Percentiles rank a stretch among this genome's conserved stretches.
phyloP scores from a whole-genome alignment of 2,888 invertebrate genomes.

The Dysmachus trigonus region DNA sequence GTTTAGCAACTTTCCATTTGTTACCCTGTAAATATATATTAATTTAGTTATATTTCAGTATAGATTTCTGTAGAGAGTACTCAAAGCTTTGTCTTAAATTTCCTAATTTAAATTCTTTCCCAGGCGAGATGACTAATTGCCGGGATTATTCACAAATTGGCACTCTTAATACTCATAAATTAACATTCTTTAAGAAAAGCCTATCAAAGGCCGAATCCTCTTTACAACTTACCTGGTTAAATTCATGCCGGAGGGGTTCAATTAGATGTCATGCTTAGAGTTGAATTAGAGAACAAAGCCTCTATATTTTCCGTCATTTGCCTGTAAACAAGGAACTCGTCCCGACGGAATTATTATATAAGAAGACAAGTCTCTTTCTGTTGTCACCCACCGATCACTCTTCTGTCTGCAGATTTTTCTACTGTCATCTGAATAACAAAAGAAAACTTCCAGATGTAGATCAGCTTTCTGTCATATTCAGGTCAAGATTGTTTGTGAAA shows the following conservation, averaged over 20 bases:
- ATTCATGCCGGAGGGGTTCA: neutral
- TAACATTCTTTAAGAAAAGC: neutral
- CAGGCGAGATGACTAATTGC: neutral
- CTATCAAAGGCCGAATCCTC: neutral
- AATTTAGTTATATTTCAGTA: neutral
- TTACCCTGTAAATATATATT: no score
- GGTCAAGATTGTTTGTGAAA: neutral
- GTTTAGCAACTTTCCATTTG: no score
- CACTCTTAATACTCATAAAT: neutral
- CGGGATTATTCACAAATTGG: neutral
- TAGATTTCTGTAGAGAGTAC: neutral
- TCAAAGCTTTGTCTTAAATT: neutral
- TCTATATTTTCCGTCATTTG: neutral
- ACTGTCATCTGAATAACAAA: neutral
- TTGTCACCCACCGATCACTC: neutral
- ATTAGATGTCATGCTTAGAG: neutral
- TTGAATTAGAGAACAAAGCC: neutral
- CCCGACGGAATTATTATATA: no score
- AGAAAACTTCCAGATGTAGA: neutral
- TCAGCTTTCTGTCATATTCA: neutral
- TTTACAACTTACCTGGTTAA: neutral
- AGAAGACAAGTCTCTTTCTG: neutral
- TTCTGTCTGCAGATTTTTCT: neutral
- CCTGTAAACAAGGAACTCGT: neutral
- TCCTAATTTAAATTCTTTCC: neutral